These are phyloP conservation scores for Psittacula cyanocephala DNA, from an alignment of 2,113 vertebrate species.

Conservation along the genomic window DNA sequence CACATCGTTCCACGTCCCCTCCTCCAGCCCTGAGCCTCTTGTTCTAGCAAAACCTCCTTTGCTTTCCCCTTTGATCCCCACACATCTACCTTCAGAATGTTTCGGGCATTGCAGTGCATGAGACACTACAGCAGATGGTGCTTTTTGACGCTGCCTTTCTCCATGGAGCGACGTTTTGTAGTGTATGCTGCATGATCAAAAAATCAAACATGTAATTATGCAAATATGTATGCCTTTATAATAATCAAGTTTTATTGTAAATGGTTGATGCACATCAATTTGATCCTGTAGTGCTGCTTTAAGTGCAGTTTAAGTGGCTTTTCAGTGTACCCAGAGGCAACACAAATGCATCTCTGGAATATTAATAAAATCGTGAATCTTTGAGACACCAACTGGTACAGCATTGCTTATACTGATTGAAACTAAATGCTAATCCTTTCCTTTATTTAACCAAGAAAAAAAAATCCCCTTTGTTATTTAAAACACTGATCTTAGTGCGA, in stretches of 20 bases:
- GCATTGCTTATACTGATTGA: slow-evolving; percentile 81
- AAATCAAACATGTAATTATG: slow-evolving; percentile 90
- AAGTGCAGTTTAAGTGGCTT: slow-evolving; percentile 89
- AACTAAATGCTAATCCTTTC: slow-evolving; percentile 85
- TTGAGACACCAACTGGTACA: slow-evolving; percentile 84
- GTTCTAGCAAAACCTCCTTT: slow-evolving; percentile 60
- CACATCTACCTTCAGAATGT: slow-evolving; percentile 70
- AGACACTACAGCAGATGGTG: slow-evolving; percentile 84
- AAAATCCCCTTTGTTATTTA: slow-evolving; percentile 83
- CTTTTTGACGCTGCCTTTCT: slow-evolving; percentile 81
- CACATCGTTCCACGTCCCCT: background rate
- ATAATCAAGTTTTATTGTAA: slow-evolving; percentile 91
- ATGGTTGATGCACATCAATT: slow-evolving; percentile 87
- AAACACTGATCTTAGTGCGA: slow-evolving; percentile 83
- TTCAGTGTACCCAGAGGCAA: slow-evolving; percentile 87
- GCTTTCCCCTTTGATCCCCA: slow-evolving; percentile 63
- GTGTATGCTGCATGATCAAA: slow-evolving; percentile 82
- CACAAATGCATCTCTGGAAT: slow-evolving; percentile 85
- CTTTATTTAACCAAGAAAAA: slow-evolving; percentile 73
- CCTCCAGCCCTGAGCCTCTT: slow-evolving; percentile 37
- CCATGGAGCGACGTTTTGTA: slow-evolving; percentile 76
- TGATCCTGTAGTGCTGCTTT: slow-evolving; percentile 88
- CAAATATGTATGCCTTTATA: slow-evolving; percentile 89
- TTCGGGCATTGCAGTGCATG: slow-evolving; percentile 76
- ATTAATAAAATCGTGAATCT: slow-evolving; percentile 88